Evolutionary conservation across 2,797 vertebrate species (phyloP).

Genomic region (Pangasius macronema): DNA sequence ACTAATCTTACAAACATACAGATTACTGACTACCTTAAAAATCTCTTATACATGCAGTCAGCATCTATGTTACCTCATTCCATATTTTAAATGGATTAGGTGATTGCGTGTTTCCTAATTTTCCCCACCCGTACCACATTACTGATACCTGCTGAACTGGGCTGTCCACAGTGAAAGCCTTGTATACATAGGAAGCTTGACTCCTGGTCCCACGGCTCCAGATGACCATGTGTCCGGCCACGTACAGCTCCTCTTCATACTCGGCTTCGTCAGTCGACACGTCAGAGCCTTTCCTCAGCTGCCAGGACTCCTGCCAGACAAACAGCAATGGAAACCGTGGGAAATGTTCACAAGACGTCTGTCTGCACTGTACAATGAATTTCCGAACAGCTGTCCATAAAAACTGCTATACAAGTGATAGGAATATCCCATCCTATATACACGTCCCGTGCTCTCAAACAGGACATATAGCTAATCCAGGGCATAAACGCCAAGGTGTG

Average conservation of each 20-base stretch:
- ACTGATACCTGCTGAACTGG: constrained; percentile 86
- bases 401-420: neutral
- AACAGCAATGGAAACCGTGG: constrained; percentile 2
- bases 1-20: neutral
- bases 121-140: neutral
- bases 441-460: neutral
- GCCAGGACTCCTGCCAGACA: constrained; percentile 86
- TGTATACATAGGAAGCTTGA: constrained; percentile 86
- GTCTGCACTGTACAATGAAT: neutral
- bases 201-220: constrained; percentile 92
- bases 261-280: constrained; percentile 81
- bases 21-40: neutral
- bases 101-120: neutral
- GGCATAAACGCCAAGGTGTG: neutral
- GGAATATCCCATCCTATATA: neutral
- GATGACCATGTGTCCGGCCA: constrained; percentile 91
- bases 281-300: constrained; percentile 84
- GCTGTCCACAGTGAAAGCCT: constrained; percentile 95
- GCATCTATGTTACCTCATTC: neutral
- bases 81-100: neutral
- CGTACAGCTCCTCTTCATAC: constrained; percentile 93
- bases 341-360: neutral
- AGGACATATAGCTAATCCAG: neutral
- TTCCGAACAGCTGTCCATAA: neutral
- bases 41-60: neutral